Base-by-base conservation (phyloP, 2,888 invertebrate genomes). In the Scrobipalpa atriplicella region DNA sequence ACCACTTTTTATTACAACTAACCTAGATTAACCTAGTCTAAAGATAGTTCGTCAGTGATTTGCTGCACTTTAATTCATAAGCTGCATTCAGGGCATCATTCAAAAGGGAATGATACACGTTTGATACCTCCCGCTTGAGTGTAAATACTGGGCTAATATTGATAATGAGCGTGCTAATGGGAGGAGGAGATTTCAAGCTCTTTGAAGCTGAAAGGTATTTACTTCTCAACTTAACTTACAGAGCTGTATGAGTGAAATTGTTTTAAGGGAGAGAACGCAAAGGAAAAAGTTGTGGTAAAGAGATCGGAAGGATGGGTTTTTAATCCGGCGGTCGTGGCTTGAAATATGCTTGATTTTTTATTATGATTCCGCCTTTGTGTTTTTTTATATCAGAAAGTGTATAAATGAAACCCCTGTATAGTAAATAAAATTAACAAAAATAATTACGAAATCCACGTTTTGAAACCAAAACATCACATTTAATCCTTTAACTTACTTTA, bases 31-130 rank as follows among this genome's bases (percentile, higher is more conserved):
- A n/a, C 47, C 47, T n/a, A 47, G 47, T 47, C 47, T 16, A n/a
- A 16, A n/a, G 47, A n/a, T 16, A 47, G n/a, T 2, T 39, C 2
- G 47, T 47, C 3, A 13, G 13, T 43, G 11, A 29, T 11, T 10
- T 13, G 54, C 2, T 56, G 54, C 54, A 56, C 54, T 56, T 29
- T 10, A 47, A 56, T 21, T 21, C 54, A 56, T 56, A 52, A 52
- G 2, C 54, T 21, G 13, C 54, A 19, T 54, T 56, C 54, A 56
- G 21, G 13, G 29, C 21, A 13, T 21, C 21, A 11, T 13, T 56
- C 29, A 56, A 56, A 21, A 29, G 54, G 54, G 13, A 52, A 29
- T 47, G n/a, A 47, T 47, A 1, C 5, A 47, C 18, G 18, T 52
- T 5, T 18, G 11, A 21, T 21, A 6, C 54, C 13, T 21, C 5